Conservation (phyloP, 2,888 invertebrate species). For the Leptinotarsa haldemani region DNA sequence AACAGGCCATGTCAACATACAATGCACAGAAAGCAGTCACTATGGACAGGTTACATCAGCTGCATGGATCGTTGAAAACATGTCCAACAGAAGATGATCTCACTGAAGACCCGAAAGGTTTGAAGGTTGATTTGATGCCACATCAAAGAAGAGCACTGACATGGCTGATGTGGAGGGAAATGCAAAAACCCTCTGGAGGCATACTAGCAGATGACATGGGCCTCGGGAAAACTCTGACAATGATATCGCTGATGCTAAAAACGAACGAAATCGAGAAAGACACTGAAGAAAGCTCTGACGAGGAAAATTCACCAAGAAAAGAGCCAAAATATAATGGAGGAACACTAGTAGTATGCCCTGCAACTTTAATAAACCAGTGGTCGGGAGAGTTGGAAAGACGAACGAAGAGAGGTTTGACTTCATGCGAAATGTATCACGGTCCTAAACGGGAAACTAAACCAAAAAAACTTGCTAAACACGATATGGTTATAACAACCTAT, state of each 20-base stretch:
- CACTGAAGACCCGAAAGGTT: constrained; percentile 72
- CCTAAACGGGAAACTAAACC: constrained; percentile 75
- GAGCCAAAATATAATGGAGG: constrained; percentile 62
- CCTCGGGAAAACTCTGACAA: constrained; percentile 84
- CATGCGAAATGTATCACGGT: constrained; percentile 85
- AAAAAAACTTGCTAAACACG: constrained; percentile 74
- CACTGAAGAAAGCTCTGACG: constrained; percentile 41
- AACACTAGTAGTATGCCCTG: constrained; percentile 92
- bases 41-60: constrained; percentile 76
- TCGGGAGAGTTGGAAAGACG: constrained; percentile 79
- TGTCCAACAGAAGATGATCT: constrained; percentile 74
- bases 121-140: constrained; percentile 78
- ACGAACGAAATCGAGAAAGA: constrained; percentile 65
- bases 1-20: constrained; percentile 75
- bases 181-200: constrained; percentile 86
- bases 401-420: constrained; percentile 71
- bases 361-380: constrained; percentile 93
- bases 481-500: constrained; percentile 92
- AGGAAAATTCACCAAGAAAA: constrained; percentile 32
- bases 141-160: constrained; percentile 89
- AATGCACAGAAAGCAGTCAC: constrained; percentile 77
- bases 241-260: constrained; percentile 79
- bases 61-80: constrained; percentile 77
- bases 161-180: constrained; percentile 89
- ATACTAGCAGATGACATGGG: constrained; percentile 82